Evolutionary conservation across 2,888 invertebrate genomes (phyloP).

Genomic region (Drosophila koepferae): DNA sequence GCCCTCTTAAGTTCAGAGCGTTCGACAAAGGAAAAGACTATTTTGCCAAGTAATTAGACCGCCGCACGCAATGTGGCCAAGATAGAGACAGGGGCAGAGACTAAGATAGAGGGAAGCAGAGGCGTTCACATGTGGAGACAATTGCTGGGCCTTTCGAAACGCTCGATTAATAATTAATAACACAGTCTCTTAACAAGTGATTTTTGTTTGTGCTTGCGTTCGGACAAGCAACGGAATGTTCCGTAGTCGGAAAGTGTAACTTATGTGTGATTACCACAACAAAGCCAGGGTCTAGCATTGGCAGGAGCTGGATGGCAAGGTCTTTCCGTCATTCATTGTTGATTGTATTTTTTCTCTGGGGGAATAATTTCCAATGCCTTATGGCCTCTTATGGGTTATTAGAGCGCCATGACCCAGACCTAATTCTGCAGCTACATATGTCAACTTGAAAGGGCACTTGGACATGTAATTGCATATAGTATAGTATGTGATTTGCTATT

Average conservation of each 20-base stretch:
- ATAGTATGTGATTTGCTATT: not conserved
- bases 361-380: conserved; percentile 32
- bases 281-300: not conserved
- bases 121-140: conserved; percentile 37
- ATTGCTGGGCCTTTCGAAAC: conserved; percentile 45
- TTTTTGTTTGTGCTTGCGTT: conserved; percentile 21
- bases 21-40: conserved; percentile 69
- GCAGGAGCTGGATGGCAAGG: conserved; percentile 40
- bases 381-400: conserved; percentile 41
- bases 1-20: conserved; percentile 23
- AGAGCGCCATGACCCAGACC: conserved; percentile 3
- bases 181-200: conserved; percentile 39
- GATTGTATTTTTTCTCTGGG: conserved; percentile 17
- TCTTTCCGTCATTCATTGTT: conserved; percentile 29
- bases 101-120: not conserved
- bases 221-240: conserved; percentile 44
- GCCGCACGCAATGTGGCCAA: conserved; percentile 70
- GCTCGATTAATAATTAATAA: conserved; percentile 71
- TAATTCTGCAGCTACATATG: conserved; percentile 3
- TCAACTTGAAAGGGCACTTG: conserved; percentile 12
- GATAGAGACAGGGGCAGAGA: not conserved
- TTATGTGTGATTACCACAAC: conserved; percentile 53
- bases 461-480: conserved; percentile 7
- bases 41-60: conserved; percentile 78
- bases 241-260: conserved; percentile 29